Percentiles rank a stretch among this genome's conserved stretches.
phyloP scores from a whole-genome alignment of 1,140 invertebrate species.

The Planococcus citri region DNA sequence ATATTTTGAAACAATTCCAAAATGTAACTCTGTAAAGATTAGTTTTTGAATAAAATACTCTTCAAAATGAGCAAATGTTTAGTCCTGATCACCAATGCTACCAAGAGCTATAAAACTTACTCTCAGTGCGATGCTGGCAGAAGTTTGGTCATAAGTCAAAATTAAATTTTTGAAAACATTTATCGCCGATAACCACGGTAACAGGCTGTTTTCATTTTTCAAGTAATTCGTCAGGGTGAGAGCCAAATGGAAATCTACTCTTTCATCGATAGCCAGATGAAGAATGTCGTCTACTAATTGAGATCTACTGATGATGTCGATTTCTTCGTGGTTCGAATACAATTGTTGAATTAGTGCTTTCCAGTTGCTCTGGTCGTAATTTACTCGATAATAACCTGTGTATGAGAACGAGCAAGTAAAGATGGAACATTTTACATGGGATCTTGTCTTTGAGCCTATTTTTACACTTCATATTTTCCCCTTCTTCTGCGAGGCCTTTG shows the following conservation, averaged over 20 bases:
- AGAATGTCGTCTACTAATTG: slow-evolving; percentile 73
- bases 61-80: not conserved
- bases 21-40: not conserved
- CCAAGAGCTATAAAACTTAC: not conserved
- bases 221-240: slow-evolving; percentile 23
- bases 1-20: not conserved
- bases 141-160: not conserved
- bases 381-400: slow-evolving; percentile 61
- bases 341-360: slow-evolving; percentile 41
- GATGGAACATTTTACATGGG: too few relatives aligned
- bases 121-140: not conserved
- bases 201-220: slow-evolving; percentile 53
- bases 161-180: slow-evolving; percentile 4
- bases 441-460: too few relatives aligned
- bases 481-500: too few relatives aligned
- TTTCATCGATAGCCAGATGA: slow-evolving; percentile 47
- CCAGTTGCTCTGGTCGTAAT: slow-evolving; percentile 60
- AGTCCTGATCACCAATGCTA: too few relatives aligned
- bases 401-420: too few relatives aligned
- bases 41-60: too few relatives aligned
- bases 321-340: slow-evolving; percentile 35
- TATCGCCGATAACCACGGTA: slow-evolving; percentile 66
- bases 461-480: too few relatives aligned
- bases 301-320: slow-evolving; percentile 49
- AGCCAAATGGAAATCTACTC: slow-evolving; percentile 23